phyloP scores from a whole-genome alignment of 2,888 invertebrate species.

The Conus canariensis region DNA sequence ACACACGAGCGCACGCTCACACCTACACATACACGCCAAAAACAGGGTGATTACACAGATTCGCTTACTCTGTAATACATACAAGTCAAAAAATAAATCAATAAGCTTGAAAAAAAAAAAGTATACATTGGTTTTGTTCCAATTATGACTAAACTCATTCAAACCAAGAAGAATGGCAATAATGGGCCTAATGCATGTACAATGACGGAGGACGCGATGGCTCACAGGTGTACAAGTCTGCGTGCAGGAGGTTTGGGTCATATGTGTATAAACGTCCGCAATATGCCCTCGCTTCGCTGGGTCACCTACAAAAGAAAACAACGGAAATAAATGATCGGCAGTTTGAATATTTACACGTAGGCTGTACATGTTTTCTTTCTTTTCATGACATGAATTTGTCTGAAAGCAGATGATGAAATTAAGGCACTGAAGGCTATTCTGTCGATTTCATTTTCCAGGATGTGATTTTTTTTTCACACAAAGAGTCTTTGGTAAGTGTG shows the following conservation, averaged over 20 bases:
- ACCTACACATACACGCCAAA: not conserved
- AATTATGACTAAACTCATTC: too few species aligned
- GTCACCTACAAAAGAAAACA: conserved; percentile 29
- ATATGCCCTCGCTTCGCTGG: not conserved
- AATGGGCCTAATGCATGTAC: too few species aligned
- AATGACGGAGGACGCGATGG: not conserved
- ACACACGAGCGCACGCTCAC: conserved; percentile 14
- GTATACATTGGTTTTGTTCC: too few species aligned
- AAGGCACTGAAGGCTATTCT: not conserved
- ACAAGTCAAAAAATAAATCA: not conserved
- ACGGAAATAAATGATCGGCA: not conserved
- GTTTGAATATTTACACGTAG: not conserved
- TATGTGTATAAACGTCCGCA: conserved; percentile 28
- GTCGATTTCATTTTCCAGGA: not conserved
- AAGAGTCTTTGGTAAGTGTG: not conserved
- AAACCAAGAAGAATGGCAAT: too few species aligned
- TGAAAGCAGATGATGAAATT: not conserved
- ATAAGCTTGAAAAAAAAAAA: not conserved
- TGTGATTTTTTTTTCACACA: not conserved
- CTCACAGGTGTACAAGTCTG: too few species aligned
- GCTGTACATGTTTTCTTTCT: not conserved
- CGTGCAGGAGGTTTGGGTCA: not conserved
- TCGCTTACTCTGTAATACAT: not conserved
- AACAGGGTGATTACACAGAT: not conserved
- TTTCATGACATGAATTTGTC: not conserved